Evolutionary conservation across 2,888 invertebrate species (phyloP).

Genomic region (Podabrus alpinus): DNA sequence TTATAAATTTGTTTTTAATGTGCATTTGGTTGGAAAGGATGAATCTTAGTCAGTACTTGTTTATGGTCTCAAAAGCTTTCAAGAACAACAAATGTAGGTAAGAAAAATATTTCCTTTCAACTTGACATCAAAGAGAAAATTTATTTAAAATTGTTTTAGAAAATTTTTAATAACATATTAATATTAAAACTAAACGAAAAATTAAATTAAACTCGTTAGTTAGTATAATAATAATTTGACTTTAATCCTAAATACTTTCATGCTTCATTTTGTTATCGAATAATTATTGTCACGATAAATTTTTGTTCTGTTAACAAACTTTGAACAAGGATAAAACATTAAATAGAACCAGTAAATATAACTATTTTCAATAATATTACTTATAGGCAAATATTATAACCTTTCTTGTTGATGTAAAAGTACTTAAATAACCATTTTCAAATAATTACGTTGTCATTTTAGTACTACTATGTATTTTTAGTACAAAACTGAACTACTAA

Average conservation of each 20-base stretch:
- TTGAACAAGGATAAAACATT: neutral
- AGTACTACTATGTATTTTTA: too few relatives aligned
- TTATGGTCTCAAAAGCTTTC: slow-evolving; percentile 12
- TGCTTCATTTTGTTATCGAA: slow-evolving; percentile 13
- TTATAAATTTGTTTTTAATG: slow-evolving; percentile 4
- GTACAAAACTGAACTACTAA: too few relatives aligned
- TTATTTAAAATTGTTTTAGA: neutral
- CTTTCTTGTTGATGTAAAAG: neutral
- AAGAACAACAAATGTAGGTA: slow-evolving; percentile 12
- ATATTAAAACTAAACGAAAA: neutral
- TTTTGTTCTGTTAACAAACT: slow-evolving; percentile 1
- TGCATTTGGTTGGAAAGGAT: slow-evolving; percentile 5
- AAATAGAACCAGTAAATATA: neutral
- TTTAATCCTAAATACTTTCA: slow-evolving; percentile 6
- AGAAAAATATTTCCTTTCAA: neutral
- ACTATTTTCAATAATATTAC: neutral
- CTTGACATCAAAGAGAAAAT: neutral
- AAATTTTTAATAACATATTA: neutral
- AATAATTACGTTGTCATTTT: too few relatives aligned
- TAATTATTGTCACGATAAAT: slow-evolving; percentile 5
- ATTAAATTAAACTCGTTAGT: neutral
- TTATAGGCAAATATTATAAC: too few relatives aligned
- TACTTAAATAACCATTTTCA: too few relatives aligned
- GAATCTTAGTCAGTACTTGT: slow-evolving; percentile 3
- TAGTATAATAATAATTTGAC: neutral